Evolutionary conservation across 2,797 vertebrate genomes (phyloP).

Genomic region (Anniella stebbinsi): DNA sequence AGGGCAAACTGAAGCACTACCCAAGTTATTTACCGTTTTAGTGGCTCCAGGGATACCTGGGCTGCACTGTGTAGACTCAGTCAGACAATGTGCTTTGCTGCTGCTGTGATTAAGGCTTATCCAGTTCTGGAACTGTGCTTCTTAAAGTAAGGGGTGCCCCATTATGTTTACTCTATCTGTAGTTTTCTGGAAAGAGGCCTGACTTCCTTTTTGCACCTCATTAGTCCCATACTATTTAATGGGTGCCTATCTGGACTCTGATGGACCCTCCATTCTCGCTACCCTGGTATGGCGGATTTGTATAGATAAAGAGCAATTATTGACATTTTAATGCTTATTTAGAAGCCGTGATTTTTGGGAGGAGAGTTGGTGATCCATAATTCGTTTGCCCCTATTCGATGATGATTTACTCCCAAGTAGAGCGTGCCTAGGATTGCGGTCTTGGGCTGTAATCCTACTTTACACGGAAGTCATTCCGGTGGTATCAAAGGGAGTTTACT

Average conservation of each 20-base stretch:
- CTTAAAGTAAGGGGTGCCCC: neutral
- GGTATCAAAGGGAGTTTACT: neutral
- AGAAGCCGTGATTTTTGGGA: neutral
- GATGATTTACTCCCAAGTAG: neutral
- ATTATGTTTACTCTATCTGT: neutral
- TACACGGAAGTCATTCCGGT: neutral
- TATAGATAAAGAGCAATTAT: neutral
- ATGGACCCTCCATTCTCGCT: neutral
- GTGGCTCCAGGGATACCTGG: neutral
- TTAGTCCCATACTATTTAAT: neutral
- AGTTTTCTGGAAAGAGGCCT: neutral
- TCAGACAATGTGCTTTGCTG: neutral
- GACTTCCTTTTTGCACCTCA: too few relatives aligned
- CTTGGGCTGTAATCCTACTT: neutral
- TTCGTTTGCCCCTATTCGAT: neutral
- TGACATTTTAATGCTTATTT: neutral
- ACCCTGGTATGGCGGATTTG: neutral
- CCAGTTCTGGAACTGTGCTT: neutral
- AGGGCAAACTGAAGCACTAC: neutral
- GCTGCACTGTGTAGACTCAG: neutral
- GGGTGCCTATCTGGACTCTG: neutral
- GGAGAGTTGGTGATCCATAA: neutral
- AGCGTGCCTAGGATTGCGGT: neutral
- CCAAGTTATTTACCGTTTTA: neutral
- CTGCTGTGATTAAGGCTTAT: neutral